Percentiles rank a stretch among this genome's conserved stretches.
Conservation (phyloP, 2,797 vertebrate genomes). For the Chiroxiphia lanceolata region DNA sequence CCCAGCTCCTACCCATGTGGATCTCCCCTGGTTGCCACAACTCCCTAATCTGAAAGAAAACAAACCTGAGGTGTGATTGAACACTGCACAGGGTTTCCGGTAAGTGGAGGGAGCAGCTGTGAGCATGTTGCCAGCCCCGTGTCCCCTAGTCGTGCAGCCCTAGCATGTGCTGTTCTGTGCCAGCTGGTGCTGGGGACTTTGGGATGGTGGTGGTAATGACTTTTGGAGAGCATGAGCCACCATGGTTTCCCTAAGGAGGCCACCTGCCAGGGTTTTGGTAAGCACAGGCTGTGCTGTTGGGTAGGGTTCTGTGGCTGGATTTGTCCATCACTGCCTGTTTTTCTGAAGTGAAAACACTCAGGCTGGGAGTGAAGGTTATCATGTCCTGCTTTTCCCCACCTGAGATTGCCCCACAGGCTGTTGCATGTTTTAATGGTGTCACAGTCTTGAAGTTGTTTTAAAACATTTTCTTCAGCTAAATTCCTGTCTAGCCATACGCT, state of each 20-base stretch:
- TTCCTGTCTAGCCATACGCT: background rate
- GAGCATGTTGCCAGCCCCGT: accelerated
- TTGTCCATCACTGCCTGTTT: background rate
- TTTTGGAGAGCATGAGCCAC: background rate
- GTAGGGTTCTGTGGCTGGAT: background rate
- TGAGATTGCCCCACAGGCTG: background rate
- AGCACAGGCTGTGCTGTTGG: background rate
- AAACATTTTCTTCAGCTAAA: background rate
- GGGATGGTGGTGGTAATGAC: background rate
- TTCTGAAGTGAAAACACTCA: background rate
- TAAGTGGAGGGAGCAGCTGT: background rate
- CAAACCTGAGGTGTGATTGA: background rate
- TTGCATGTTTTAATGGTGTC: background rate
- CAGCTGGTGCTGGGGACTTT: background rate
- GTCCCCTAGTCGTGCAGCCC: accelerated
- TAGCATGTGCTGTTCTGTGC: background rate
- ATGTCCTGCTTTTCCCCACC: background rate
- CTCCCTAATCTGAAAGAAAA: background rate
- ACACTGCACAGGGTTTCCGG: accelerated
- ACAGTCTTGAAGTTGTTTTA: background rate
- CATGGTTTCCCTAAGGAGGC: background rate
- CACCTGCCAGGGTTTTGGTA: background rate
- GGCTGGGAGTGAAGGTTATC: background rate
- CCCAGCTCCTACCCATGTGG: accelerated
- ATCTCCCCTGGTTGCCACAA: background rate